Evolutionary conservation across 2,113 vertebrate genomes (phyloP).

Genomic region (Macquaria australasica): DNA sequence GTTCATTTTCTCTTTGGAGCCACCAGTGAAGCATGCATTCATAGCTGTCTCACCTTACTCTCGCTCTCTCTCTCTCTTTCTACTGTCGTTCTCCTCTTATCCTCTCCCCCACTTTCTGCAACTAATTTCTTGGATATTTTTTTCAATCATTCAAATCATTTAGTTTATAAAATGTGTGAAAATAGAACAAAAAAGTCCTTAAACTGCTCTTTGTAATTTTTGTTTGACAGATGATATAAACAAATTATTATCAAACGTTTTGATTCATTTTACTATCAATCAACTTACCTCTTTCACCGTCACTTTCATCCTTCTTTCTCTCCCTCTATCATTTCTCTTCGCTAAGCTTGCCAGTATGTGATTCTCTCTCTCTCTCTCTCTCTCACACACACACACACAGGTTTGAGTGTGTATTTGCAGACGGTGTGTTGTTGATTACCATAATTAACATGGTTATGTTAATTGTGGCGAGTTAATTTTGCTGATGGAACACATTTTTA

Average conservation of each 20-base stretch:
- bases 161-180: not conserved
- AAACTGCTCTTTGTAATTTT: not conserved
- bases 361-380: not conserved
- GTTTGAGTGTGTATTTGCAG: slow-evolving; percentile 21
- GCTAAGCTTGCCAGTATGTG: not conserved
- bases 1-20: slow-evolving; percentile 7
- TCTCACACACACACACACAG: not conserved
- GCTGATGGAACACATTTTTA: slow-evolving; percentile 71
- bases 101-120: not conserved
- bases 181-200: not conserved
- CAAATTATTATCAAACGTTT: not conserved
- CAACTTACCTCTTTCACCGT: not conserved
- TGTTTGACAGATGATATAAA: too few relatives aligned
- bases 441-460: slow-evolving; percentile 75
- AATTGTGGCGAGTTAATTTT: slow-evolving; percentile 58
- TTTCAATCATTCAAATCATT: not conserved
- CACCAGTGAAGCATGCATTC: slow-evolving; percentile 31
- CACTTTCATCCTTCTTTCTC: not conserved
- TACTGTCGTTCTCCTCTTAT: not conserved
- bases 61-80: not conserved
- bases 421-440: slow-evolving; percentile 48
- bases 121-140: too few relatives aligned
- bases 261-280: not conserved
- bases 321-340: not conserved
- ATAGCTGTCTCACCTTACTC: not conserved